Evolutionary conservation across 2,797 vertebrate genomes (phyloP).

Genomic region (Acrocephalus scirpaceus): DNA sequence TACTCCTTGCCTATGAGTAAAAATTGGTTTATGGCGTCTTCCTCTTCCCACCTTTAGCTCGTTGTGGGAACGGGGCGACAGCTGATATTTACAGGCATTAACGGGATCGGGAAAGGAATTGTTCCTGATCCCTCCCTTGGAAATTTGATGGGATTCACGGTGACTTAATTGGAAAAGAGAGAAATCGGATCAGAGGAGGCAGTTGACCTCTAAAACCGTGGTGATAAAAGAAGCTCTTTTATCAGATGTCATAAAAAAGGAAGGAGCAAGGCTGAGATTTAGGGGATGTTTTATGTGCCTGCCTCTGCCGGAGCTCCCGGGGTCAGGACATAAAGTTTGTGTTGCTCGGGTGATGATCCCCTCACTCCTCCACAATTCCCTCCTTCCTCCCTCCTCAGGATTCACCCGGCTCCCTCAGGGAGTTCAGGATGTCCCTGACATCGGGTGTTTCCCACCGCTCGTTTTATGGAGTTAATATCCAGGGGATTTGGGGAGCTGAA

Average conservation of each 20-base stretch:
- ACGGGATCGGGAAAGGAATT: neutral
- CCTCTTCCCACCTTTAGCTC: neutral
- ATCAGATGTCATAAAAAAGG: neutral
- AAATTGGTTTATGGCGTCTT: neutral
- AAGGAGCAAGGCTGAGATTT: neutral
- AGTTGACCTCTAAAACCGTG: neutral
- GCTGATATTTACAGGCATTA: neutral
- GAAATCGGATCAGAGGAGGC: neutral
- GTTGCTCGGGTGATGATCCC: neutral
- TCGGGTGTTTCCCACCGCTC: neutral
- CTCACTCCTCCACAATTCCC: neutral
- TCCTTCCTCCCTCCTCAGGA: fast-evolving
- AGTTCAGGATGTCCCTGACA: neutral
- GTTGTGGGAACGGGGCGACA: neutral
- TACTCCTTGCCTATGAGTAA: neutral
- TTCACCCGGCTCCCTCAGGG: neutral
- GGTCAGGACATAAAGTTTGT: neutral
- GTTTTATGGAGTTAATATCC: neutral
- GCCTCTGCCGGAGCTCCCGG: neutral
- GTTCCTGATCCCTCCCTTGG: neutral
- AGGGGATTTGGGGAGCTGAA: neutral
- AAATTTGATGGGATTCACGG: neutral
- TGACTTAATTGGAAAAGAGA: neutral
- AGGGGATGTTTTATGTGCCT: neutral
- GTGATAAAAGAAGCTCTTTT: neutral